These are phyloP conservation scores for Chunga burmeisteri DNA, from an alignment of 2,113 vertebrate genomes.

Conservation along the genomic window DNA sequence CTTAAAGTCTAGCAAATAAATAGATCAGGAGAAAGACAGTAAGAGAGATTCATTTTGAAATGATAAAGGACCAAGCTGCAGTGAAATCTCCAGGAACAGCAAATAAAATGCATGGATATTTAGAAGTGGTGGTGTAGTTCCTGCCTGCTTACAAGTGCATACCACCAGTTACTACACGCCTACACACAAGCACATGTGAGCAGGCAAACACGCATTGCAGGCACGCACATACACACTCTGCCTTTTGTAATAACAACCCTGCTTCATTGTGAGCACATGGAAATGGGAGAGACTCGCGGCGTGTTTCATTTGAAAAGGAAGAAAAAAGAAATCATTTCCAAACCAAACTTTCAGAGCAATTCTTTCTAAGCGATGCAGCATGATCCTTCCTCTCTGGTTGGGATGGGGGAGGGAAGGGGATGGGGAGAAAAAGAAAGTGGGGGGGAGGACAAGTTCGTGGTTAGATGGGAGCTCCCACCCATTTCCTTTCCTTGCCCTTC, in stretches of 20 bases:
- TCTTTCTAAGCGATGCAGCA: background rate
- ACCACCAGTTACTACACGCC: background rate
- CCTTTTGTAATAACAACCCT: background rate
- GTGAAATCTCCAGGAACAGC: background rate
- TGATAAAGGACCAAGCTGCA: fast-evolving
- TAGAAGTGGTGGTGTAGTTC: background rate
- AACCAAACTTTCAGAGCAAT: background rate
- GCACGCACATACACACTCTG: background rate
- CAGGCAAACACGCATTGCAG: background rate
- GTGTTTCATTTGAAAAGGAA: background rate
- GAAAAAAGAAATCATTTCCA: background rate
- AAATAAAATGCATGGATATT: background rate
- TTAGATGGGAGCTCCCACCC: conserved; percentile 80
- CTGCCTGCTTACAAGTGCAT: background rate
- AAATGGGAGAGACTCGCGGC: background rate
- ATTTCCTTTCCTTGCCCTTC: conserved; percentile 94
- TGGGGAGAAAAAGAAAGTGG: background rate
- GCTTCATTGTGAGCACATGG: fast-evolving
- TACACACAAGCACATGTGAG: background rate
- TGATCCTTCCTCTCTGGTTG: conserved; percentile 12
- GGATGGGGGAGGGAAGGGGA: conserved; percentile 41
- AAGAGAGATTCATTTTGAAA: background rate
- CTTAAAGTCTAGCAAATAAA: background rate
- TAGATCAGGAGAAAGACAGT: background rate
- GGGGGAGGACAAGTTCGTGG: conserved; percentile 56